phyloP scores from a whole-genome alignment of 2,888 invertebrate genomes.

The Matsumyia berberina region DNA sequence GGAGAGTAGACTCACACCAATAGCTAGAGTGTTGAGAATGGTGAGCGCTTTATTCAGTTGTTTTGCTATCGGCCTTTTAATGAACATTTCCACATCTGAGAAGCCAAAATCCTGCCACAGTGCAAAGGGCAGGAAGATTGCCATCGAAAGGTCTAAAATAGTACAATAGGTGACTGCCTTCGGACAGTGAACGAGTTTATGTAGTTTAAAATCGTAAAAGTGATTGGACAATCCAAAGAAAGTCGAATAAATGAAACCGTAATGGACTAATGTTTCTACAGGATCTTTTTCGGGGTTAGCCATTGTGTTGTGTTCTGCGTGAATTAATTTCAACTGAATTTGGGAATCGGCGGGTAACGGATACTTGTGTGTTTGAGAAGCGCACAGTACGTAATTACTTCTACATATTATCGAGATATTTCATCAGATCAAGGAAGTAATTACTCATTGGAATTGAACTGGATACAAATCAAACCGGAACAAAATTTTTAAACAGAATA shows the following conservation, averaged over 20 bases:
- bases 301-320: background rate
- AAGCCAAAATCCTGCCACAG: background rate
- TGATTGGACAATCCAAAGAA: slow-evolving; percentile 12
- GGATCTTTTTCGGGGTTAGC: background rate
- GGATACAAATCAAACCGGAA: too few relatives aligned
- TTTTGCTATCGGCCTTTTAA: background rate
- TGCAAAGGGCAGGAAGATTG: background rate
- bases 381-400: background rate
- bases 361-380: background rate
- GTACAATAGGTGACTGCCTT: background rate
- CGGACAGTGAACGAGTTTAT: background rate
- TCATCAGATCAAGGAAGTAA: background rate
- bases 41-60: background rate
- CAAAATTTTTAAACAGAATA: too few relatives aligned
- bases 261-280: background rate
- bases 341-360: background rate
- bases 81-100: background rate
- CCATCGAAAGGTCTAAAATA: background rate
- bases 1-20: background rate
- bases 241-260: background rate
- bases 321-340: slow-evolving; percentile 2
- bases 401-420: background rate
- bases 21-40: background rate
- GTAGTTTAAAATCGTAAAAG: slow-evolving; percentile 11
- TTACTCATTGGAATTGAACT: background rate